These are phyloP conservation scores for Sarcophaga rosellei DNA, from an alignment of 2,888 invertebrate species.

Conservation along the genomic window DNA sequence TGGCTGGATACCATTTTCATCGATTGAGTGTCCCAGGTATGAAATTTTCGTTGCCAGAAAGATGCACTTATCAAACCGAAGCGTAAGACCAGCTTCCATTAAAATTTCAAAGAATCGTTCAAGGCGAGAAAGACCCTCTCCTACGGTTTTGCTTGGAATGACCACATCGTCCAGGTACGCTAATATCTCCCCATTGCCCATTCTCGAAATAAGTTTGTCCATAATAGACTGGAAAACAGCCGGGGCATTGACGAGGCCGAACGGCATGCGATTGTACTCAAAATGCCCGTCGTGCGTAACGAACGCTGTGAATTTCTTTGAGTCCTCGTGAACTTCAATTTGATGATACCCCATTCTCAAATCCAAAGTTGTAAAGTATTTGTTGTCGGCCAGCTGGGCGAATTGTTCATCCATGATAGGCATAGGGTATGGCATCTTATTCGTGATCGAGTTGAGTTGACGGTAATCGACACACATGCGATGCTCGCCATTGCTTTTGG, in stretches of 20 bases:
- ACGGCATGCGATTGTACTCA: too few species aligned
- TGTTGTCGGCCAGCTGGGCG: neutral
- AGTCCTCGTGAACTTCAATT: neutral
- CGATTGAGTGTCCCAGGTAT: constrained; percentile 61
- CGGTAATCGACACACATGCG: constrained; percentile 53
- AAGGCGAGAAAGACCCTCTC: constrained; percentile 52
- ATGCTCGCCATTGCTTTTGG: constrained; percentile 49
- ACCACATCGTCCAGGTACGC: constrained; percentile 65
- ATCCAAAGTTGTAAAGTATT: constrained; percentile 35
- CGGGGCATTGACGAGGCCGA: constrained; percentile 59
- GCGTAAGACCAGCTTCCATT: constrained; percentile 50
- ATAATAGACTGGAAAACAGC: constrained; percentile 53
- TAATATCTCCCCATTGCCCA: constrained; percentile 46
- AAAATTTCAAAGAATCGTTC: constrained; percentile 57
- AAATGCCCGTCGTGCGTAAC: too few species aligned
- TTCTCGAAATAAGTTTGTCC: constrained; percentile 43
- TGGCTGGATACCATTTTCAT: constrained; percentile 42
- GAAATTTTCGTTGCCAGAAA: constrained; percentile 62
- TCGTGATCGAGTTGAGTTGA: constrained; percentile 30
- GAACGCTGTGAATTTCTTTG: neutral
- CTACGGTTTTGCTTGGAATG: constrained; percentile 57
- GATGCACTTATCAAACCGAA: constrained; percentile 63
- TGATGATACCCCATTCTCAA: neutral
- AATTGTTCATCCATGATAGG: constrained; percentile 62
- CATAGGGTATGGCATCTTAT: constrained; percentile 57